phyloP scores from a whole-genome alignment of 2,888 invertebrate species.

The Eristalinus sepulchralis region DNA sequence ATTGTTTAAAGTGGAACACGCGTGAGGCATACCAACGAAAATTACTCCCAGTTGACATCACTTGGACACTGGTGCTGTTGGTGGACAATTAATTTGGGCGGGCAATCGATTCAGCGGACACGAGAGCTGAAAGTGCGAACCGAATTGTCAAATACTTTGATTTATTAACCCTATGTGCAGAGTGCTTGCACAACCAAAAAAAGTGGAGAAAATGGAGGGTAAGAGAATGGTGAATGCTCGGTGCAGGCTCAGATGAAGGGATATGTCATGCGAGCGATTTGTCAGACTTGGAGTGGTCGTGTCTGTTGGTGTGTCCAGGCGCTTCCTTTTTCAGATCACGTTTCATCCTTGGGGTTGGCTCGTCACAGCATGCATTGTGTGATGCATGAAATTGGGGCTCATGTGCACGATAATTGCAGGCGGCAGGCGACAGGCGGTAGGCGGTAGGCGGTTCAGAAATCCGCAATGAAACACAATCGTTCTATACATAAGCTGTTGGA shows the following conservation, averaged over 20 bases:
- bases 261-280: constrained; percentile 50
- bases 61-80: constrained; percentile 15
- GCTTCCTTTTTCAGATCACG: constrained; percentile 60
- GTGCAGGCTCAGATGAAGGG: constrained; percentile 53
- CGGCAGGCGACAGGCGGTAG: neutral
- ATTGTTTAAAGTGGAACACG: constrained; percentile 59
- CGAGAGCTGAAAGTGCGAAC: constrained; percentile 41
- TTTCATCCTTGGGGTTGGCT: constrained; percentile 41
- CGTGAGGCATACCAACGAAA: constrained; percentile 53
- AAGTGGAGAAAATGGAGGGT: neutral
- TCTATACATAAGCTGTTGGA: neutral
- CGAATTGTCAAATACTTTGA: constrained; percentile 65
- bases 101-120: constrained; percentile 10
- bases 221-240: constrained; percentile 19
- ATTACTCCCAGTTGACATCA: constrained; percentile 37
- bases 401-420: constrained; percentile 54
- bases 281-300: constrained; percentile 16
- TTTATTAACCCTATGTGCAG: constrained; percentile 49
- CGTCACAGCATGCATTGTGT: constrained; percentile 21
- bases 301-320: constrained; percentile 22
- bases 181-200: constrained; percentile 2
- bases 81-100: constrained; percentile 29
- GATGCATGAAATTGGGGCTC: constrained; percentile 45
- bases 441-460: neutral
- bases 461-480: neutral